Evolutionary conservation across 2,797 vertebrate species (phyloP).

Genomic region (Phylloscopus collybita): DNA sequence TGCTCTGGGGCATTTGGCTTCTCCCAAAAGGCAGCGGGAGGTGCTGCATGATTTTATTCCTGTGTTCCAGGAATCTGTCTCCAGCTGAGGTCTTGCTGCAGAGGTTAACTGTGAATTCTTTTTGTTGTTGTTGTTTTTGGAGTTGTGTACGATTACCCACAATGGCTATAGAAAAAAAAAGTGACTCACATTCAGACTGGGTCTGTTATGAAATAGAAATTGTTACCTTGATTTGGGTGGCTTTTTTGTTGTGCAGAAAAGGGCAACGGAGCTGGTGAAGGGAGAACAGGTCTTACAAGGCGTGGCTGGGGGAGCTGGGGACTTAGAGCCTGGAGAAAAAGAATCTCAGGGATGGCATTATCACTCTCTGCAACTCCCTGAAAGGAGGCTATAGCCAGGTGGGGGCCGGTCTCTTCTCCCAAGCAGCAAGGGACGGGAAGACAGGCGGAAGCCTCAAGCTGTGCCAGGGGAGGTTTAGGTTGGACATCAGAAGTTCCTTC

Average conservation of each 20-base stretch:
- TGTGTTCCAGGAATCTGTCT: fast-evolving
- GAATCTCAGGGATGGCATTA: neutral
- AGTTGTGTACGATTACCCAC: no score
- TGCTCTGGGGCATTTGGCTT: no score
- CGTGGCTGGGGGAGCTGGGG: neutral
- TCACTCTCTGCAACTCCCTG: fast-evolving
- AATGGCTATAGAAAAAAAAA: neutral
- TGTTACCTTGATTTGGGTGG: fast-evolving
- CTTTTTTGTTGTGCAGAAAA: neutral
- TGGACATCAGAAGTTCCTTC: neutral
- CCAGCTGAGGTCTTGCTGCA: no score
- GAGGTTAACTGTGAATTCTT: neutral
- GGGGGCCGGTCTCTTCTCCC: neutral
- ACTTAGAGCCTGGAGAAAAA: neutral
- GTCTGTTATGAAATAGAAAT: neutral
- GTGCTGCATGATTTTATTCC: neutral
- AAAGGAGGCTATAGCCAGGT: neutral
- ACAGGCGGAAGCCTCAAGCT: neutral
- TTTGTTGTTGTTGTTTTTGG: no score
- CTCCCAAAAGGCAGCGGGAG: neutral
- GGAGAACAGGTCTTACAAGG: fast-evolving
- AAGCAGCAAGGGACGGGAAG: no score
- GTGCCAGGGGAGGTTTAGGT: neutral
- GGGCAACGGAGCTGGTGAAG: neutral
- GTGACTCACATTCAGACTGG: fast-evolving